Conservation (phyloP, 2,113 vertebrate genomes). For the Sinosuthora webbiana region DNA sequence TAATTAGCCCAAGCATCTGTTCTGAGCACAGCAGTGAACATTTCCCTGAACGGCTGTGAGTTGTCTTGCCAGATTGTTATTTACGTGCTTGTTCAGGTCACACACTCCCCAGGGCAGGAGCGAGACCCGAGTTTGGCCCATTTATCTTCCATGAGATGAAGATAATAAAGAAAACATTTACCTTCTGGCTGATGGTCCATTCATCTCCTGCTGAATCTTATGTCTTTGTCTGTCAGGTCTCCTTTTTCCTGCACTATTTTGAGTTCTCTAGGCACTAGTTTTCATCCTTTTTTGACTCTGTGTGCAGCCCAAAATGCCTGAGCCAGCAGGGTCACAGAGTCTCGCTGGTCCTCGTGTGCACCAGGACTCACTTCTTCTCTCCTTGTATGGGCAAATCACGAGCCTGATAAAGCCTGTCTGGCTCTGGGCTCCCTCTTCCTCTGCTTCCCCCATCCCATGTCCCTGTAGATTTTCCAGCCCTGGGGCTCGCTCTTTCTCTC, state of each 20-base stretch:
- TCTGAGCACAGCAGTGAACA: not conserved
- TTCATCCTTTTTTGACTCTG: constrained; percentile 39
- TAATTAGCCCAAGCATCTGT: constrained; percentile 26
- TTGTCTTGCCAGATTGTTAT: constrained; percentile 15
- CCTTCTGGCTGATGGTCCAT: constrained; percentile 2
- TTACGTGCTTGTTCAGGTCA: constrained; percentile 29
- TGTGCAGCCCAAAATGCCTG: not conserved
- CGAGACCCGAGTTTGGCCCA: not conserved
- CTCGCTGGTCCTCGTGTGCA: not conserved
- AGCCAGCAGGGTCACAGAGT: not conserved
- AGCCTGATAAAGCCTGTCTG: not conserved
- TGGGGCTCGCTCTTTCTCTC: not conserved
- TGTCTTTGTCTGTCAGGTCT: not conserved
- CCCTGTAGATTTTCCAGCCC: not conserved
- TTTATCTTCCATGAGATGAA: constrained; percentile 19
- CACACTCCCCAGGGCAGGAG: not conserved
- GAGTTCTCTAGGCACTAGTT: not conserved
- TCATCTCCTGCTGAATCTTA: not conserved
- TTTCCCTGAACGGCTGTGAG: not conserved
- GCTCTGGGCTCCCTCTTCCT: not conserved
- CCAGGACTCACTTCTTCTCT: not conserved
- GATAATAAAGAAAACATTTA: constrained; percentile 39
- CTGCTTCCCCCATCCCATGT: not conserved
- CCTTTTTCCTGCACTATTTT: constrained; percentile 23
- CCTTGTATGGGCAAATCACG: constrained; percentile 18